These are phyloP conservation scores for Nycteola revayana DNA, from an alignment of 2,888 invertebrate genomes.

Conservation along the genomic window DNA sequence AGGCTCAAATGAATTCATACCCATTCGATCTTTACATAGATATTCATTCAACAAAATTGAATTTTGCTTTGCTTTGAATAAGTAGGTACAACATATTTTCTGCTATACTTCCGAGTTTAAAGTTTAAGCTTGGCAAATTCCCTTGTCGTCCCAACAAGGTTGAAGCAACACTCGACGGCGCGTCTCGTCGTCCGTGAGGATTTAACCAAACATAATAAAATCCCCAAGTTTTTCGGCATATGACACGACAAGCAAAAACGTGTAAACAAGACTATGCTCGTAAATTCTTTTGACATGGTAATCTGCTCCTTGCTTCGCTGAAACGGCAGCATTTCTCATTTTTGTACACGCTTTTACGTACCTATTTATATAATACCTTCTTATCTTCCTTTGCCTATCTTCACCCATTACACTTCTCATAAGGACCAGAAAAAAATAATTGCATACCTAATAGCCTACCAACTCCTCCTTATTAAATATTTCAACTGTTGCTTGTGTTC, in stretches of 20 bases:
- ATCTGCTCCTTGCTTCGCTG: constrained; percentile 47
- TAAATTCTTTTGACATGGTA: constrained; percentile 69
- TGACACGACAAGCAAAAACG: constrained; percentile 46
- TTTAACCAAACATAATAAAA: constrained; percentile 49
- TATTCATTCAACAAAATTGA: no score
- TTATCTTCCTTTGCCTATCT: no score
- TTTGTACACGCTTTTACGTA: not conserved
- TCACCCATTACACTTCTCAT: no score
- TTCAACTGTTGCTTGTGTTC: no score
- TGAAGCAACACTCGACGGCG: constrained; percentile 23
- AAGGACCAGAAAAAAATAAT: no score
- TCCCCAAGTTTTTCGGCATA: constrained; percentile 50
- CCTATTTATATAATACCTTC: not conserved
- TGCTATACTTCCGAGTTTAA: no score
- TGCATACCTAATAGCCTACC: no score
- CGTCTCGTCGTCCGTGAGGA: constrained; percentile 36
- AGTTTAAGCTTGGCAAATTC: constrained; percentile 26
- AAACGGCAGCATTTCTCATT: constrained; percentile 27
- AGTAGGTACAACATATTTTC: no score
- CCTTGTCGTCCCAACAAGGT: constrained; percentile 27
- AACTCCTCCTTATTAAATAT: no score
- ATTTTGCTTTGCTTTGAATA: no score
- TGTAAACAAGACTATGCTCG: constrained; percentile 52
- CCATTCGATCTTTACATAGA: no score
- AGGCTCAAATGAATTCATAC: no score